Evolutionary conservation across 2,113 vertebrate genomes (phyloP), one percentile per base, ranked within the genome.

Genomic region (Craseonycteris thonglongyai): DNA sequence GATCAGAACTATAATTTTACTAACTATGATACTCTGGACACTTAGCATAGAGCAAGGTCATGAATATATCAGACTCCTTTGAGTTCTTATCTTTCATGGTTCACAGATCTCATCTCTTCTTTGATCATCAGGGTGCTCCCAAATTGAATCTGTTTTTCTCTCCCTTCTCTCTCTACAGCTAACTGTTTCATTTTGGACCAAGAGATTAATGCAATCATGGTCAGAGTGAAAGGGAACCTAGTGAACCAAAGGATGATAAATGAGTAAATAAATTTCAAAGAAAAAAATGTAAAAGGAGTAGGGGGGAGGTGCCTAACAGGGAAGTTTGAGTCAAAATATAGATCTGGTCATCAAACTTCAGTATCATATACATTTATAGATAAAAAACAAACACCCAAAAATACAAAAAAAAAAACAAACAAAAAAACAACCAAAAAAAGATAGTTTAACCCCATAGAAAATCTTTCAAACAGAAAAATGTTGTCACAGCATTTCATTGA

Each of bases 191-290:
- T 97, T 98, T 72, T 95, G 79, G 89, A 92, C 93, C 58, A 88
- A 94, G 94, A 97, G 88, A 97, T 97, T 98, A 98, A 98, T 97
- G 94, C 98, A 98, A 98, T 96, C 97, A 93, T 75, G 87, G 92
- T 58, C 87, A 95, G 83, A 95, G 72, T 86, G 68, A 96, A 96
- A 98, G 97, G 96, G 88, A 96, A 97, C 63, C 92, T 79, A 96
- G 22, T 40, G 95, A 97, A 96, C 90, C 90, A 97, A 80, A 96
- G 35, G 92, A 92, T 90, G 94, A 97, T 87, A 96, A 97, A 98
- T 74, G 56, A 94, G 56, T 90, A 96, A 98, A 97, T 93, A 69
- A 96, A 96, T 86, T 66, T 96, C 63, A 90, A 88, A 65, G 51
- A 86, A 76, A 80, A 91, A 91, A 18, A 87, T 28, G 22, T 13